A percentile compares a stretch with the other conserved stretches of the same genome.
These are phyloP conservation scores for Gadopsis bispinosus DNA, from an alignment of 2,797 vertebrate genomes.

Conservation along the genomic window DNA sequence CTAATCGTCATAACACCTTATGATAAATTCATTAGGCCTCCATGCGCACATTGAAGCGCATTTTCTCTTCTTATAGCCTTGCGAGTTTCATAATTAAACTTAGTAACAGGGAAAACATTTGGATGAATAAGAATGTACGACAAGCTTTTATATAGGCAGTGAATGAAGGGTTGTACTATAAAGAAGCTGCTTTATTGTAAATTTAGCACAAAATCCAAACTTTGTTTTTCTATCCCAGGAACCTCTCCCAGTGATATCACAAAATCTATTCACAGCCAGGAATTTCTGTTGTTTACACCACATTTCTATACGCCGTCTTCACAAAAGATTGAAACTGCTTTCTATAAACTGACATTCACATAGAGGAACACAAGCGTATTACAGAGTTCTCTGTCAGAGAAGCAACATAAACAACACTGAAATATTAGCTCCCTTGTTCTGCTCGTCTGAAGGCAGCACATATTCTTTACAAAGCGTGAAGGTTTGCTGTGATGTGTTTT, in stretches of 20 bases:
- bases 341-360: constrained; percentile 19
- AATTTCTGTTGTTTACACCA: background rate
- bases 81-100: constrained; percentile 41
- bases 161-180: background rate
- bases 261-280: background rate
- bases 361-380: background rate
- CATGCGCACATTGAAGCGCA: constrained; percentile 6
- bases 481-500: too few relatives aligned
- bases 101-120: constrained; percentile 17
- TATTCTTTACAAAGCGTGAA: too few relatives aligned
- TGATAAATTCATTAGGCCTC: constrained; percentile 68
- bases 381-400: background rate
- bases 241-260: background rate
- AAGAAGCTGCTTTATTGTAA: background rate
- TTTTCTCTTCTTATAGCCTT: constrained; percentile 29
- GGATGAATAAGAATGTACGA: constrained; percentile 3
- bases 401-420: background rate
- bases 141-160: constrained; percentile 1
- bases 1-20: constrained; percentile 63
- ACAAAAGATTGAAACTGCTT: background rate
- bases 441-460: too few relatives aligned
- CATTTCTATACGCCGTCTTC: background rate
- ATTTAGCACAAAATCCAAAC: background rate
- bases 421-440: too few relatives aligned
- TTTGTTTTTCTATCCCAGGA: background rate